phyloP scores from a whole-genome alignment of 1,140 invertebrate species.

The Meloidogyne hapla region DNA sequence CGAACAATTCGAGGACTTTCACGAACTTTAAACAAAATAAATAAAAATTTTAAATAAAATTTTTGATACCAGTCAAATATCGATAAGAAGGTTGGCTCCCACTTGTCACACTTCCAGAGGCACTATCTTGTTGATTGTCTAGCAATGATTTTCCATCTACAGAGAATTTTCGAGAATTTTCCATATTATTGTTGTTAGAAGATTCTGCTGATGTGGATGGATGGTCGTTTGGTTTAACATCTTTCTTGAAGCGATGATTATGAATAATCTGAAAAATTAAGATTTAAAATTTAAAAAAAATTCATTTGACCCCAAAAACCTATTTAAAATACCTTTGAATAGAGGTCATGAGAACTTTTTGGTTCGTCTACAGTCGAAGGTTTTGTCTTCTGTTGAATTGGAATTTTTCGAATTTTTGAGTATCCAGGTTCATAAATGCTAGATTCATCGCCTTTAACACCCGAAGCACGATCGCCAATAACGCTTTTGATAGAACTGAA shows the following conservation, averaged over 20 bases:
- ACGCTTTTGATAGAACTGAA: not conserved
- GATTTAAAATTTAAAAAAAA: no score
- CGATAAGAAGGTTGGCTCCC: not conserved
- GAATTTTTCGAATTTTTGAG: slow-evolving; percentile 1
- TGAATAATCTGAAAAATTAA: not conserved
- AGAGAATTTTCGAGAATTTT: not conserved
- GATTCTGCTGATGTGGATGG: not conserved
- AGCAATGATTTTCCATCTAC: not conserved
- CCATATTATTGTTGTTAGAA: not conserved
- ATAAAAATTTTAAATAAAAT: not conserved
- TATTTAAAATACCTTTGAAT: slow-evolving; percentile 6
- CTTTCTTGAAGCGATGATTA: not conserved
- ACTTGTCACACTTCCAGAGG: not conserved
- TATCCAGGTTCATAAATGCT: not conserved
- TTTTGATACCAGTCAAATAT: not conserved
- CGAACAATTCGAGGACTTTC: not conserved
- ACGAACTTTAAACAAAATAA: not conserved
- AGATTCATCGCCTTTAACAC: not conserved
- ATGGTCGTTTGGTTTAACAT: not conserved
- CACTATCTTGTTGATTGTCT: not conserved
- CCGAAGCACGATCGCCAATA: not conserved
- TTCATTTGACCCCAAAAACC: no score
- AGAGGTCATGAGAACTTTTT: not conserved
- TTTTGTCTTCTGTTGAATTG: not conserved
- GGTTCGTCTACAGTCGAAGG: not conserved